phyloP scores from a whole-genome alignment of 2,113 vertebrate genomes.

The Girardinichthys multiradiatus region DNA sequence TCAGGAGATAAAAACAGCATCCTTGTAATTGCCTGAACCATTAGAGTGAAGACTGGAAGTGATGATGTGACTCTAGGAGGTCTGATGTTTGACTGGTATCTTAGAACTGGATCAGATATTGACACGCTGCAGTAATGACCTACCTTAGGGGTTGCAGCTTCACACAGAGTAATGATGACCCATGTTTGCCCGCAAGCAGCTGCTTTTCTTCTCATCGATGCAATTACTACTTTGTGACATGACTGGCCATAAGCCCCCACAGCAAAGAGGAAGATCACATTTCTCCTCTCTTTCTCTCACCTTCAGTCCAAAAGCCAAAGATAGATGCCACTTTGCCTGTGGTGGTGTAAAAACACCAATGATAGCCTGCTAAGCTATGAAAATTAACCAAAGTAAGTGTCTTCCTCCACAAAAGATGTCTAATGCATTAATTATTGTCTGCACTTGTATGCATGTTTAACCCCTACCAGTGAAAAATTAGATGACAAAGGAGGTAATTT shows the following conservation, averaged over 20 bases:
- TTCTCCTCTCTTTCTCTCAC: slow-evolving; percentile 7
- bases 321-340: slow-evolving; percentile 12
- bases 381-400: slow-evolving; percentile 37
- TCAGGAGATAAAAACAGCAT: slow-evolving; percentile 53
- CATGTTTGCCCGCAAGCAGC: slow-evolving; percentile 49
- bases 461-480: slow-evolving; percentile 70
- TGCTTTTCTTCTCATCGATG: slow-evolving; percentile 65
- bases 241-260: slow-evolving; percentile 15
- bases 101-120: slow-evolving; percentile 58
- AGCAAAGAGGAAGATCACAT: slow-evolving; percentile 27
- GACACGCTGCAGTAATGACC: slow-evolving; percentile 68
- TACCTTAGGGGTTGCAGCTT: slow-evolving; percentile 59
- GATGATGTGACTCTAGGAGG: slow-evolving; percentile 61
- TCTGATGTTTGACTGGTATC: slow-evolving; percentile 52
- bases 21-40: slow-evolving; percentile 63
- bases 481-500: slow-evolving; percentile 75
- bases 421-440: slow-evolving; percentile 65
- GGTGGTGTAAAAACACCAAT: neutral
- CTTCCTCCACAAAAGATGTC: slow-evolving; percentile 31
- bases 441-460: slow-evolving; percentile 35
- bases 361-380: slow-evolving; percentile 42
- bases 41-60: slow-evolving; percentile 62
- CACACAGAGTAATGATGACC: slow-evolving; percentile 71
- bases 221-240: slow-evolving; percentile 64
- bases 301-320: slow-evolving; percentile 26